Conservation (phyloP, 2,888 invertebrate genomes). For the Phytoseiulus persimilis region DNA sequence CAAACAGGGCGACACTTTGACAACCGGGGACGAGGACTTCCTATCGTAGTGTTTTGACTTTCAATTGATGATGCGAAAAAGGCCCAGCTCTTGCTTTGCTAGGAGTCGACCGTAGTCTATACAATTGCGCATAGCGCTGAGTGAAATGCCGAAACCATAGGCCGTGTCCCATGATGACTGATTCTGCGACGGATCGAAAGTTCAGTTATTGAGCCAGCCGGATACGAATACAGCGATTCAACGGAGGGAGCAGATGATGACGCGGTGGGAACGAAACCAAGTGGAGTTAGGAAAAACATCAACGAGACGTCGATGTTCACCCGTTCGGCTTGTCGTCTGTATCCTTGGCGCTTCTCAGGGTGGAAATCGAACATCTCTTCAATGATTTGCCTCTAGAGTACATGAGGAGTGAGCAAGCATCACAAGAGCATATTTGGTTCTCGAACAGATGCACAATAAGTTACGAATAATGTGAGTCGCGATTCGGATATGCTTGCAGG, state of each 20-base stretch:
- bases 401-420: slow-evolving; percentile 6
- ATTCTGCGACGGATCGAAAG: slow-evolving; percentile 6
- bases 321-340: too few relatives aligned
- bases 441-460: slow-evolving; percentile 27
- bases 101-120: slow-evolving; percentile 12
- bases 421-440: slow-evolving; percentile 6
- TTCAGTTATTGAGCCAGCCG: too few relatives aligned
- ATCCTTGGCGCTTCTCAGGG: neutral
- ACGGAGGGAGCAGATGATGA: too few relatives aligned
- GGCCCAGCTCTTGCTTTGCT: slow-evolving; percentile 9
- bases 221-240: too few relatives aligned
- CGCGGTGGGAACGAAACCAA: too few relatives aligned
- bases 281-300: too few relatives aligned
- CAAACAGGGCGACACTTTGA: slow-evolving; percentile 8
- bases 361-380: slow-evolving; percentile 21
- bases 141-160: slow-evolving; percentile 1
- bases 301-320: too few relatives aligned
- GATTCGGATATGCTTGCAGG: neutral
- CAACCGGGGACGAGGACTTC: slow-evolving; percentile 11
- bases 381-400: neutral
- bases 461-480: neutral
- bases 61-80: neutral
- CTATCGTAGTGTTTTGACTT: neutral
- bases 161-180: slow-evolving; percentile 14
- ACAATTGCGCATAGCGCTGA: slow-evolving; percentile 17